These are phyloP conservation scores for Petrocephalus schoutedeni DNA, from an alignment of 2,797 vertebrate species.

Conservation along the genomic window DNA sequence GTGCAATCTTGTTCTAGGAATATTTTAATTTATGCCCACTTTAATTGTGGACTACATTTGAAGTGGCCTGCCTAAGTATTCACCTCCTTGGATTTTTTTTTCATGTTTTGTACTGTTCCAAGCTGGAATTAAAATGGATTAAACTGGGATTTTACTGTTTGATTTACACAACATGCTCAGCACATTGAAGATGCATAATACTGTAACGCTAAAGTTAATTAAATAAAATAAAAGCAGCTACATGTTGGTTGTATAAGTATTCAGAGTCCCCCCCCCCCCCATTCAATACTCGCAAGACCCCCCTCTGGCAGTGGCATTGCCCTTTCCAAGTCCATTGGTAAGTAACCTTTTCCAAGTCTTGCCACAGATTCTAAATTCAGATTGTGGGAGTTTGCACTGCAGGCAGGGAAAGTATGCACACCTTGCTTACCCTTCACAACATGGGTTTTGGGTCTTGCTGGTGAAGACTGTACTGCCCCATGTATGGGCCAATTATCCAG, in stretches of 20 bases:
- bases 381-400: neutral
- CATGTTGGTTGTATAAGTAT: neutral
- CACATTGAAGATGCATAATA: neutral
- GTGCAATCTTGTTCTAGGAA: neutral
- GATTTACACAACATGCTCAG: neutral
- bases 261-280: neutral
- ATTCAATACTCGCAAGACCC: neutral
- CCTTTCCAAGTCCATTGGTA: neutral
- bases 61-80: neutral
- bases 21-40: neutral
- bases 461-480: neutral
- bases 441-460: neutral
- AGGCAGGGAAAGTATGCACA: neutral
- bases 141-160: neutral
- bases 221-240: neutral
- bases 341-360: neutral
- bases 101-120: neutral
- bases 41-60: neutral
- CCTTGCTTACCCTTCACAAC: neutral
- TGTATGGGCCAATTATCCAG: neutral
- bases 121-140: neutral
- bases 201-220: neutral
- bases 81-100: neutral
- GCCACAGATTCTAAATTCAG: neutral
- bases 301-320: neutral